A percentile compares a stretch with the other conserved stretches of the same genome.
Conservation (phyloP, 2,888 invertebrate genomes). For the Pherbina coryleti region DNA sequence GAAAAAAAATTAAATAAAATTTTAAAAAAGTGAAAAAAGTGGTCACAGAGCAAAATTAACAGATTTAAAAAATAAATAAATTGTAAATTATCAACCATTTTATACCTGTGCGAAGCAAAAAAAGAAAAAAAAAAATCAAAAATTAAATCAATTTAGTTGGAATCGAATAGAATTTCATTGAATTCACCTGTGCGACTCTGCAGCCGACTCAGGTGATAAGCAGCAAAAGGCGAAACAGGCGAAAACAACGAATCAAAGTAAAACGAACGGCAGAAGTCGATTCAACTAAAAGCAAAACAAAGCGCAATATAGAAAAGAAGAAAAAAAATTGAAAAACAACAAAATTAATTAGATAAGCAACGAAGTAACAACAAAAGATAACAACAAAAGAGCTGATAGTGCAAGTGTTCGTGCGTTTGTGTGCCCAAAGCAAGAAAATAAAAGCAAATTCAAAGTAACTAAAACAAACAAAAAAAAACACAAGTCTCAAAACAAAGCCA, state of each 20-base stretch:
- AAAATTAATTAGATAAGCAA: neutral
- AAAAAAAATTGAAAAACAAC: constrained; percentile 16
- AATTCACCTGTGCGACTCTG: constrained; percentile 15
- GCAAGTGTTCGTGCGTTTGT: neutral
- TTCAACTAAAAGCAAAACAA: constrained; percentile 26
- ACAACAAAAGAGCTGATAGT: constrained; percentile 6
- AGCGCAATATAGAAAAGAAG: constrained; percentile 18
- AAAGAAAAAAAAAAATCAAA: constrained; percentile 27
- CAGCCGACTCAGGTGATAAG: constrained; percentile 17
- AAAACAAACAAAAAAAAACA: neutral
- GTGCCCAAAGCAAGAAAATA: neutral
- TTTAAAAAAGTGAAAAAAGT: neutral
- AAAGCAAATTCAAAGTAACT: neutral
- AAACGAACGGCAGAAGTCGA: constrained; percentile 10
- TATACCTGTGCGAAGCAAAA: neutral
- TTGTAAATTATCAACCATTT: constrained; percentile 1
- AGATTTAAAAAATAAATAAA: neutral
- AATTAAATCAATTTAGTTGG: constrained; percentile 18
- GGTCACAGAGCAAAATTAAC: neutral
- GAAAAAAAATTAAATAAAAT: neutral
- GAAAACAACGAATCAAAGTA: constrained; percentile 13
- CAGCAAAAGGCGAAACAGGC: neutral
- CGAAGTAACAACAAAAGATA: constrained; percentile 12
- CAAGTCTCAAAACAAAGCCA: constrained; percentile 16
- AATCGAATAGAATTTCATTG: constrained; percentile 21